Percentiles rank a stretch among this genome's conserved stretches.
These are phyloP conservation scores for Iselma pallidipennis DNA, from an alignment of 2,888 invertebrate species.

Conservation along the genomic window DNA sequence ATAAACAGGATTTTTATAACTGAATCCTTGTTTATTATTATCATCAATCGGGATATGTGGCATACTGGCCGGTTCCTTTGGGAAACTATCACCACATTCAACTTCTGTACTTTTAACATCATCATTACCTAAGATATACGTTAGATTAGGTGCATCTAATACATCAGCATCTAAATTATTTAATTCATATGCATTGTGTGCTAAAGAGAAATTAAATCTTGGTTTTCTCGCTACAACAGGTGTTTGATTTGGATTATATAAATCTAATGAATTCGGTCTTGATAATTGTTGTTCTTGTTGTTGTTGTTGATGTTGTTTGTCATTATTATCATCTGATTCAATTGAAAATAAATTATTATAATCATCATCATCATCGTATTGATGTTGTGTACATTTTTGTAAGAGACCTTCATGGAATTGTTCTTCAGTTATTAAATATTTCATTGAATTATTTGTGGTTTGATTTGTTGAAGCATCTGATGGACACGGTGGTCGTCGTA, in stretches of 20 bases:
- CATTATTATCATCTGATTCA: constrained; percentile 50
- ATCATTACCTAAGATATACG: constrained; percentile 56
- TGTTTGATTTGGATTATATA: constrained; percentile 65
- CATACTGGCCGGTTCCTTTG: constrained; percentile 62
- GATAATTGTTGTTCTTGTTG: no score
- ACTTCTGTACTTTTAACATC: constrained; percentile 53
- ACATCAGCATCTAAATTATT: constrained; percentile 69
- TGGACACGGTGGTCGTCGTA: constrained; percentile 51
- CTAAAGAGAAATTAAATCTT: constrained; percentile 70
- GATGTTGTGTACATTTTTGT: constrained; percentile 49
- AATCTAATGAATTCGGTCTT: constrained; percentile 66
- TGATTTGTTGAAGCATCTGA: constrained; percentile 57
- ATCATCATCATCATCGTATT: constrained; percentile 53
- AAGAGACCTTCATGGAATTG: constrained; percentile 56
- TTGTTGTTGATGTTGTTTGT: no score
- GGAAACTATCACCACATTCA: constrained; percentile 53
- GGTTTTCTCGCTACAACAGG: constrained; percentile 68
- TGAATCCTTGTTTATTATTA: constrained; percentile 59
- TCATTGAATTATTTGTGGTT: constrained; percentile 37
- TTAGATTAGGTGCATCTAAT: constrained; percentile 63
- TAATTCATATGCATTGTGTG: constrained; percentile 68
- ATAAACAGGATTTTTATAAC: constrained; percentile 74
- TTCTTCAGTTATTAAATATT: constrained; percentile 49
- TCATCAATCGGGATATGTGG: constrained; percentile 55
- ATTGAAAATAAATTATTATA: constrained; percentile 53